A percentile compares a stretch with the other conserved stretches of the same genome.
Conservation (phyloP, 2,888 invertebrate species). For the Dryococelus australis region DNA sequence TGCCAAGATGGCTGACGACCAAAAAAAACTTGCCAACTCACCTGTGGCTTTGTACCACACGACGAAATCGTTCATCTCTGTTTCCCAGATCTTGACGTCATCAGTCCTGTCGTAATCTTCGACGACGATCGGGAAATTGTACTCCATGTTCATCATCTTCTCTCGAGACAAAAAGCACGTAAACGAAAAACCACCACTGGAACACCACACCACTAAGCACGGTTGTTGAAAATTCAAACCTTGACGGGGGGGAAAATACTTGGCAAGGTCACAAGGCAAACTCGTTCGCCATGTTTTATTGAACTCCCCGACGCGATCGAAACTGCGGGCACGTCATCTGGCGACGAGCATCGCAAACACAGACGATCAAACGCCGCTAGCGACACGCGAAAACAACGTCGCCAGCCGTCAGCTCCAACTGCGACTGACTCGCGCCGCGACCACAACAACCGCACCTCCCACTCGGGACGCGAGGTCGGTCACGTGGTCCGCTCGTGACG, state of each 20-base stretch:
- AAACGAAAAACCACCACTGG: not conserved
- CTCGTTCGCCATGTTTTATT: not conserved
- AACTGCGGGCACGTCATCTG: not conserved
- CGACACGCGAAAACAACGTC: not conserved
- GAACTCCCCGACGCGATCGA: not conserved
- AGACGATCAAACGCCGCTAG: not conserved
- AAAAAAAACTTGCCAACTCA: constrained; percentile 5
- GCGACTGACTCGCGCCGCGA: not conserved
- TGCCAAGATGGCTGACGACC: not conserved
- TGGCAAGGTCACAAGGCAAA: not conserved
- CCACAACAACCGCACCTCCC: constrained; percentile 1
- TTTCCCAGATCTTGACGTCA: constrained; percentile 56
- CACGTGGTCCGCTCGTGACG: not conserved
- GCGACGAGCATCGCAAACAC: not conserved
- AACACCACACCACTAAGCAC: not conserved
- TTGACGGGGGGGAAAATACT: not conserved
- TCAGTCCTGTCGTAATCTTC: constrained; percentile 54
- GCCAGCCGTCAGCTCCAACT: not conserved
- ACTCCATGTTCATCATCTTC: constrained; percentile 45
- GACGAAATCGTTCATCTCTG: constrained; percentile 55
- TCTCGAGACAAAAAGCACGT: too few relatives aligned
- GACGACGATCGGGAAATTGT: constrained; percentile 45
- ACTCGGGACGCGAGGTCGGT: not conserved
- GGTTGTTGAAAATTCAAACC: not conserved
- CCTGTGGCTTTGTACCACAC: constrained; percentile 56